Percentiles rank a stretch among this genome's conserved stretches.
Evolutionary conservation across 2,888 invertebrate species (phyloP).

Genomic region (Heliconius erato): DNA sequence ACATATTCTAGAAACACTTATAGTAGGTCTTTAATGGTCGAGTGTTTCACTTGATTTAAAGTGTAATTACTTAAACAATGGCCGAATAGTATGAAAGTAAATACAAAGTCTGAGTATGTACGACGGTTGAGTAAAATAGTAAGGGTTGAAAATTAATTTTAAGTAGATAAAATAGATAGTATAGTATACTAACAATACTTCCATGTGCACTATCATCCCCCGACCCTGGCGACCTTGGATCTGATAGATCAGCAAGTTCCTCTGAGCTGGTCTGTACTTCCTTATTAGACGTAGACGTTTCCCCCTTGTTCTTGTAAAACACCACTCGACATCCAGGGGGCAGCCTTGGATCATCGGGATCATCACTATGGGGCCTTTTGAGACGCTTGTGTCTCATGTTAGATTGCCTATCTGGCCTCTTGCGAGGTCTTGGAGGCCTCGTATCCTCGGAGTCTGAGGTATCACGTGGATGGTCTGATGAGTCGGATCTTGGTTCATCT

Average conservation of each 20-base stretch:
- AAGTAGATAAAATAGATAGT: background rate
- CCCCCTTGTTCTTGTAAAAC: slow-evolving; percentile 18
- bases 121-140: too few relatives aligned
- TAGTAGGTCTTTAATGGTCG: too few relatives aligned
- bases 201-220: slow-evolving; percentile 17
- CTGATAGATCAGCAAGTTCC: background rate
- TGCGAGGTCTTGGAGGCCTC: slow-evolving; percentile 7
- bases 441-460: slow-evolving; percentile 19
- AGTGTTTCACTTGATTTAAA: too few relatives aligned
- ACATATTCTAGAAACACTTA: background rate
- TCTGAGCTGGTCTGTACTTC: slow-evolving; percentile 21
- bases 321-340: slow-evolving; percentile 20
- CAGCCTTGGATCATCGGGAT: background rate
- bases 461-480: slow-evolving; percentile 11
- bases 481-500: background rate
- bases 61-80: too few relatives aligned
- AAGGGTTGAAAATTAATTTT: background rate
- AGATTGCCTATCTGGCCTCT: background rate
- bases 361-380: slow-evolving; percentile 15
- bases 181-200: slow-evolving; percentile 27
- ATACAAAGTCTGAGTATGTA: too few relatives aligned
- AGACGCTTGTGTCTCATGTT: slow-evolving; percentile 20
- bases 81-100: too few relatives aligned
- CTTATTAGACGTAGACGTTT: slow-evolving; percentile 34
- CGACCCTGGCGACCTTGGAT: slow-evolving; percentile 22